These are phyloP conservation scores for Rhopalosiphum nymphaeae DNA, from an alignment of 2,888 invertebrate species.

Conservation along the genomic window DNA sequence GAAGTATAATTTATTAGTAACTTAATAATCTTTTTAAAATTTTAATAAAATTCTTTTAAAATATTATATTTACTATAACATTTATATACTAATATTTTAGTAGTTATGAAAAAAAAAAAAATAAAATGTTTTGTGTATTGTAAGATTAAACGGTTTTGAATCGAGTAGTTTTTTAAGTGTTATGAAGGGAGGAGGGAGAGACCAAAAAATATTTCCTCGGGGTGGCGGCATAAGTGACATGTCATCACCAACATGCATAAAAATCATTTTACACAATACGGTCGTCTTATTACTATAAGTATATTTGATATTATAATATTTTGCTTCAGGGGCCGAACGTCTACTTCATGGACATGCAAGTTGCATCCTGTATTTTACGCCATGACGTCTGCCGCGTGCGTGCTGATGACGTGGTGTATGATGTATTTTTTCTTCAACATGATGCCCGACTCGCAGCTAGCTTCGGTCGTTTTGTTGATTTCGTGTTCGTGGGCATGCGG, in stretches of 20 bases:
- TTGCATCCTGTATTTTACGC: constrained; percentile 15
- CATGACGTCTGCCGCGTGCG: constrained; percentile 41
- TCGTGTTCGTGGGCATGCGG: constrained; percentile 67
- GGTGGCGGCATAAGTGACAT: not conserved
- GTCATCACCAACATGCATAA: not conserved
- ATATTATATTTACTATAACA: not conserved
- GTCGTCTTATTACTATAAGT: not conserved
- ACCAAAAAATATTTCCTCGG: not conserved
- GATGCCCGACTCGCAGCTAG: constrained; percentile 68
- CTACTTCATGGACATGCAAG: not conserved
- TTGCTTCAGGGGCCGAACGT: constrained; percentile 15
- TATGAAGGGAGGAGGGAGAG: not conserved
- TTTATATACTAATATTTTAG: too few species aligned
- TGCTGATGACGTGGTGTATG: constrained; percentile 66
- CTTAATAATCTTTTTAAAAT: not conserved
- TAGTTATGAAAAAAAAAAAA: not conserved
- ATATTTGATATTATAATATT: not conserved
- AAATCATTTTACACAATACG: not conserved
- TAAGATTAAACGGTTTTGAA: not conserved
- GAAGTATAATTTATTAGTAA: not conserved
- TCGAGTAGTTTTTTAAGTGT: not conserved
- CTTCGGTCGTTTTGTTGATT: constrained; percentile 67
- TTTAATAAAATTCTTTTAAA: not conserved
- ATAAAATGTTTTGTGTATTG: not conserved
- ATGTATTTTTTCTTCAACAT: constrained; percentile 67